Evolutionary conservation across 1,140 invertebrate species (phyloP).

Genomic region (Aphaenogaster rudis): DNA sequence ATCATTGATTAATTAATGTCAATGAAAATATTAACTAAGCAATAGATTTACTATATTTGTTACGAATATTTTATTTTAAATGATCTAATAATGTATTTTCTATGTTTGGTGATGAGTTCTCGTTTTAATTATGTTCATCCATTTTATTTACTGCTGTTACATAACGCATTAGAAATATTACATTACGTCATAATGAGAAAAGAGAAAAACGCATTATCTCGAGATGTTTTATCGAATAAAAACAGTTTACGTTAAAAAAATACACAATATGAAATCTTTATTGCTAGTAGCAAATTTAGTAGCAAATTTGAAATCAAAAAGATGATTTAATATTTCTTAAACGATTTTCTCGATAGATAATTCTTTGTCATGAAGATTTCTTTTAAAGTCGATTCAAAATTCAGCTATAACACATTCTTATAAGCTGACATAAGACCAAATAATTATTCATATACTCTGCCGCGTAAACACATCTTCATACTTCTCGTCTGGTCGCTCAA

Average conservation of each 20-base stretch:
- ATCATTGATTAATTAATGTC: background rate
- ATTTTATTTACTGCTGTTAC: background rate
- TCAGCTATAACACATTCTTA: background rate
- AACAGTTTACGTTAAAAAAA: background rate
- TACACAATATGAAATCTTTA: background rate
- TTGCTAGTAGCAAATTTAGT: background rate
- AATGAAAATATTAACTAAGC: constrained; percentile 4
- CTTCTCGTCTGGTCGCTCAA: background rate
- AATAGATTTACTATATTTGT: background rate
- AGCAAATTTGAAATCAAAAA: background rate
- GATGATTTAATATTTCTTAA: background rate
- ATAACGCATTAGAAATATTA: constrained; percentile 7
- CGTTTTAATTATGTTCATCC: background rate
- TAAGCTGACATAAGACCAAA: background rate
- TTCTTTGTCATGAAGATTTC: background rate
- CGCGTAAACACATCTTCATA: constrained; percentile 2
- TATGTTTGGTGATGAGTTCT: background rate
- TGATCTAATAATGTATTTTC: background rate
- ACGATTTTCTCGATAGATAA: background rate
- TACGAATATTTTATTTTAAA: background rate
- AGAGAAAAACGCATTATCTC: background rate
- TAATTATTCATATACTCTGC: constrained; percentile 21
- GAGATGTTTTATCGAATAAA: background rate
- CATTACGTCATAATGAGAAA: background rate
- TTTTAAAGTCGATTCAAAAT: background rate